Conservation (phyloP, 2,113 vertebrate genomes). For the Hippopotamus amphibius region DNA sequence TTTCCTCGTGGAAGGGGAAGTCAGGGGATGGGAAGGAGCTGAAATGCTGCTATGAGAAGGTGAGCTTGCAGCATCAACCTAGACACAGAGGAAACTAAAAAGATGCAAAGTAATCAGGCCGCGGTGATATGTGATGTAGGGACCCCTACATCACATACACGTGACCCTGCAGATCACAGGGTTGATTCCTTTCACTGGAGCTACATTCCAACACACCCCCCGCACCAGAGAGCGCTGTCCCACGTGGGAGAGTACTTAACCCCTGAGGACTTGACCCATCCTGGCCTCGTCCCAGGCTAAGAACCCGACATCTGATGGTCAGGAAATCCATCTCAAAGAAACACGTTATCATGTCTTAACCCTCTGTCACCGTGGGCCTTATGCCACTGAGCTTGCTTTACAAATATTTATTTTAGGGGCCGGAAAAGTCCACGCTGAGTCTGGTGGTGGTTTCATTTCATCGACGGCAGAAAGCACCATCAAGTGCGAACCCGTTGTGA, state of each 20-base stretch:
- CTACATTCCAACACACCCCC: background rate
- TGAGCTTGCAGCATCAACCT: background rate
- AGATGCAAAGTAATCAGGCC: background rate
- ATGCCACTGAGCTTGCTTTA: constrained; percentile 44
- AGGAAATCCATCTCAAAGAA: constrained; percentile 65
- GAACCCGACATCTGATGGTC: constrained; percentile 56
- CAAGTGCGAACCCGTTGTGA: background rate
- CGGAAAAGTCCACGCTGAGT: constrained; percentile 30
- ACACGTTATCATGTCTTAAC: constrained; percentile 37
- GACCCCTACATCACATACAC: background rate
- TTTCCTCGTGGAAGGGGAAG: too few relatives aligned
- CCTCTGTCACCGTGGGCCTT: background rate
- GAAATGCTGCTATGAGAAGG: background rate
- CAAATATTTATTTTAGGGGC: constrained; percentile 71
- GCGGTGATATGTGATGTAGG: background rate
- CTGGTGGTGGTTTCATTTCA: constrained; percentile 66
- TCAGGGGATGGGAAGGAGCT: background rate
- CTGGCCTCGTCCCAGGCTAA: constrained; percentile 29
- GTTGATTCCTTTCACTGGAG: background rate
- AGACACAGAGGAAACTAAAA: background rate
- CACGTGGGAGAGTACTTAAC: background rate
- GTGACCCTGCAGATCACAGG: background rate
- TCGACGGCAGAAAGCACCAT: constrained; percentile 40
- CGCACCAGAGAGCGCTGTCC: background rate
- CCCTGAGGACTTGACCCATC: background rate